Base-by-base conservation (phyloP, 2,113 vertebrate species). In the Barnardius zonarius region DNA sequence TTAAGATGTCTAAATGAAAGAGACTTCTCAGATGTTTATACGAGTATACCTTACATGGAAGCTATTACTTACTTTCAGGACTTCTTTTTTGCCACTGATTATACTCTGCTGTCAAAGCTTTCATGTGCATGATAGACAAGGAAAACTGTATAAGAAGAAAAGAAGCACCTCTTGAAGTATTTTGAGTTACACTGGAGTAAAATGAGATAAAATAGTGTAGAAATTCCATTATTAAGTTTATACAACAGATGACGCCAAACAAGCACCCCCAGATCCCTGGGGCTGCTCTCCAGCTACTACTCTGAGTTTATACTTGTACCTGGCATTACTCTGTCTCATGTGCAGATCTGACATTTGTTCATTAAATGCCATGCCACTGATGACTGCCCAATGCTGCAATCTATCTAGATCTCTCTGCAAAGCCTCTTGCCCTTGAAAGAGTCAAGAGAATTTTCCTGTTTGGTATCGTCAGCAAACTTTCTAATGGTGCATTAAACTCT, bases 21-120 rank as follows among this genome's bases (percentile, higher is more conserved):
- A 73, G 27, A 51, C 8, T 66, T 90, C 15, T 43, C 19, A 83
- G 12, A 70, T 39, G 8, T 43, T 73, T 64, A 33, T n/a, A 11
- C 6, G 22, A 44, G 6, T 30, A 37, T 33, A n/a, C 6, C 33
- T 64, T 55, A 72, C 11, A 75, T 25, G 9, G 14, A 84, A 64
- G 48, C 9, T 64, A 16, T 39, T 64, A 95, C 98, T 98, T 98
- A 98, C 98, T 4, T 92, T 98, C 96, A 81, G 97, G 98, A 68
- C 16, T 90, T 95, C 67, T 96, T 10, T 44, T 66, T 23, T 97
- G 90, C 97, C 96, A 98, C 5, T 97, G 93, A 66, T 4, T 69
- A 54, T 33, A 68, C 69, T 98, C 97, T 5, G 23, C 94, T n/a
- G 67, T 23, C 85, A 98, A 90, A 93, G 82, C 82, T 82, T 97